Evolutionary conservation across 2,113 vertebrate species (phyloP).

Genomic region (Azemiops feae): DNA sequence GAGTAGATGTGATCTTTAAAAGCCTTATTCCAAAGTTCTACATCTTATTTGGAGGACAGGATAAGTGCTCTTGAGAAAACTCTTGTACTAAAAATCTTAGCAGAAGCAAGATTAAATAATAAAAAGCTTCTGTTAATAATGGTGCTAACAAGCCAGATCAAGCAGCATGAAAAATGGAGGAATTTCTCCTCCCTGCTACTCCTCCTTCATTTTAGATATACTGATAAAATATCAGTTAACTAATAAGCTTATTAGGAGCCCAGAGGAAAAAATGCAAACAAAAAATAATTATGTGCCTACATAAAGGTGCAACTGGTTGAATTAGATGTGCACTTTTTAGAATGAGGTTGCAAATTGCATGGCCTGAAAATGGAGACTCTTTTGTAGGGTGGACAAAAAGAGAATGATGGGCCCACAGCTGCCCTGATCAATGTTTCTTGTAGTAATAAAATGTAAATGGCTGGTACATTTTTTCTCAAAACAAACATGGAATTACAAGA

Average conservation of each 20-base stretch:
- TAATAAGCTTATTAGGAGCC: constrained; percentile 12
- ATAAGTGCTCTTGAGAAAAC: constrained; percentile 29
- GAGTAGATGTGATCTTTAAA: background rate
- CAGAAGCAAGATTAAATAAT: constrained; percentile 69
- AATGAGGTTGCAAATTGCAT: background rate
- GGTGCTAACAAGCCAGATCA: constrained; percentile 68
- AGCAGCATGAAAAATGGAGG: constrained; percentile 63
- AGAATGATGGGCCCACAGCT: background rate
- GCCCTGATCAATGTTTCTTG: background rate
- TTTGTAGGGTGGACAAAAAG: background rate
- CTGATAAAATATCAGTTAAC: constrained; percentile 47
- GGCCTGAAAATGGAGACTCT: background rate
- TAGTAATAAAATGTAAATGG: background rate
- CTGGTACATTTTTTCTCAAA: background rate
- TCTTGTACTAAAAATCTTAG: constrained; percentile 57
- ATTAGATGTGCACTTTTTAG: fast-evolving
- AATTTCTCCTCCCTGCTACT: background rate
- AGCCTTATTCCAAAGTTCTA: background rate
- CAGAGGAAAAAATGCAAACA: constrained; percentile 13
- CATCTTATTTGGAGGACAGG: background rate
- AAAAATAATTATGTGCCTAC: background rate
- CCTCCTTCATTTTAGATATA: background rate
- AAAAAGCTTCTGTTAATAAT: constrained; percentile 66
- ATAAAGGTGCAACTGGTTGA: background rate
- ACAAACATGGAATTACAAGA: background rate